Evolutionary conservation across 2,888 invertebrate genomes (phyloP).

Genomic region (Diabrotica balteata): DNA sequence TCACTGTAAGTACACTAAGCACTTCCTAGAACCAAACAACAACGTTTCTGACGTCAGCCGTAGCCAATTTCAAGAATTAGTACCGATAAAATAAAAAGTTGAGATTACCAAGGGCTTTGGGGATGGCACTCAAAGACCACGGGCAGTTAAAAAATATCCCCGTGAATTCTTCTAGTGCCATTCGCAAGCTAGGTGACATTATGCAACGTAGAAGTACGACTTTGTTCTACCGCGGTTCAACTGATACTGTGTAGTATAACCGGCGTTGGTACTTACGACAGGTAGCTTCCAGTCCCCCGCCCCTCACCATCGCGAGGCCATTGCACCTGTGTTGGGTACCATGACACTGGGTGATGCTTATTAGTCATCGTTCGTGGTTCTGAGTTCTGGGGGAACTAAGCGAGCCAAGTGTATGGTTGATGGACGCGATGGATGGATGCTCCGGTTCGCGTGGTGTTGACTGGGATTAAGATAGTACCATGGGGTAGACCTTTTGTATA

Average conservation of each 20-base stretch:
- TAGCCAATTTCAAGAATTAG: slow-evolving; percentile 9
- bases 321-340: slow-evolving; percentile 58
- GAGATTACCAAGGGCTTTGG: slow-evolving; percentile 52
- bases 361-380: slow-evolving; percentile 52
- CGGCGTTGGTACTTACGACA: slow-evolving; percentile 53
- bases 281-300: slow-evolving; percentile 54
- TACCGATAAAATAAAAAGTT: slow-evolving; percentile 16
- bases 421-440: background rate
- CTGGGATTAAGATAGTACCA: slow-evolving; percentile 16
- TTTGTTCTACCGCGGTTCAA: slow-evolving; percentile 48
- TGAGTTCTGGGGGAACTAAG: slow-evolving; percentile 23
- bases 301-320: slow-evolving; percentile 56
- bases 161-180: slow-evolving; percentile 90
- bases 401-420: slow-evolving; percentile 6
- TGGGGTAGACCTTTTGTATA: slow-evolving; percentile 9
- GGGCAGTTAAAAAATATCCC: slow-evolving; percentile 68
- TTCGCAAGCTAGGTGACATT: slow-evolving; percentile 66
- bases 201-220: slow-evolving; percentile 22
- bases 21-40: slow-evolving; percentile 43
- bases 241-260: slow-evolving; percentile 51
- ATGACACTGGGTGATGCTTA: slow-evolving; percentile 49
- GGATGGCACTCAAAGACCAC: slow-evolving; percentile 78
- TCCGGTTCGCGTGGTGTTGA: slow-evolving; percentile 21
- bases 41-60: slow-evolving; percentile 43
- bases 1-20: slow-evolving; percentile 37